A percentile compares a stretch with the other conserved stretches of the same genome.
phyloP scores from a whole-genome alignment of 2,797 vertebrate species.

The Enteromius radiatus region DNA sequence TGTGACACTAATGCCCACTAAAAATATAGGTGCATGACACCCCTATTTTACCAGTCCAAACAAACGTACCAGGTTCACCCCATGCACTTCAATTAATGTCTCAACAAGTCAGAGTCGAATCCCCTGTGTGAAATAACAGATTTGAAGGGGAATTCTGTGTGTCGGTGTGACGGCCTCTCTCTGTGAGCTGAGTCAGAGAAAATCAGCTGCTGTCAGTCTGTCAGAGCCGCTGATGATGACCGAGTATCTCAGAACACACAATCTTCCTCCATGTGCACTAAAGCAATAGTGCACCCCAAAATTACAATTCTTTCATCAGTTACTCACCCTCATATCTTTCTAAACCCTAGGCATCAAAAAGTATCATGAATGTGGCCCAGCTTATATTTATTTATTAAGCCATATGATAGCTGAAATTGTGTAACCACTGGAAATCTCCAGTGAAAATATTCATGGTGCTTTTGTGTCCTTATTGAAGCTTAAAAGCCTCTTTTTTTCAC shows the following conservation, averaged over 20 bases:
- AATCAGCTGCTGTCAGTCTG: slow-evolving; percentile 67
- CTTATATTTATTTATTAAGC: neutral
- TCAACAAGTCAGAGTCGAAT: slow-evolving; percentile 23
- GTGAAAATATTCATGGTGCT: neutral
- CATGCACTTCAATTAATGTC: slow-evolving; percentile 10
- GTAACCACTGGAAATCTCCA: neutral
- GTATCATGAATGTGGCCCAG: neutral
- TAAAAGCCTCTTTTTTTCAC: neutral
- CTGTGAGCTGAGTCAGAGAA: slow-evolving; percentile 69
- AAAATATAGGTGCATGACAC: neutral
- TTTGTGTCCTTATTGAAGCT: neutral
- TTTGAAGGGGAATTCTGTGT: slow-evolving; percentile 51
- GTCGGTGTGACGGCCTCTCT: slow-evolving; percentile 34
- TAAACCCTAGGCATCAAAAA: neutral
- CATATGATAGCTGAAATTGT: neutral
- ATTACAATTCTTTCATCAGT: neutral
- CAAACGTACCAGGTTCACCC: slow-evolving; percentile 4
- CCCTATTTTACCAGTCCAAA: slow-evolving; percentile 11
- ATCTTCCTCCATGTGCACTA: slow-evolving; percentile 59
- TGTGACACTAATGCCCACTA: neutral
- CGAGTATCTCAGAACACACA: slow-evolving; percentile 59
- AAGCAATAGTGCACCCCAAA: slow-evolving; percentile 1
- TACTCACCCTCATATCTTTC: neutral
- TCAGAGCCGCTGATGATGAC: slow-evolving; percentile 72
- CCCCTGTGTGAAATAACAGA: slow-evolving; percentile 60